Evolutionary conservation across 2,113 vertebrate species (phyloP).

Genomic region (Macrotus californicus): DNA sequence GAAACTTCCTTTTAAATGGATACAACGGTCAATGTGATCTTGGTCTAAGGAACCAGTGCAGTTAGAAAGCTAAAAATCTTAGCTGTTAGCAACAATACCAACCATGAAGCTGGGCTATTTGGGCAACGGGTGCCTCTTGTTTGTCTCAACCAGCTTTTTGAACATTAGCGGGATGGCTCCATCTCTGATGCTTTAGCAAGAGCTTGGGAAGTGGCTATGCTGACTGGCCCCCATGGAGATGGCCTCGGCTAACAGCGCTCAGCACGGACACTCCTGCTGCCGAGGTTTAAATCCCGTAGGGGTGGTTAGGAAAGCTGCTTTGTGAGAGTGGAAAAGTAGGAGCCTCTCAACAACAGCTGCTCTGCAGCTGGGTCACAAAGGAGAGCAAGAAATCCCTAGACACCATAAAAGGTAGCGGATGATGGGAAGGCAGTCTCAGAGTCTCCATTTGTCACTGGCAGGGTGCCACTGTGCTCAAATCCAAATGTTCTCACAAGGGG

Average conservation of each 20-base stretch:
- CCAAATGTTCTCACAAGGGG: conserved; percentile 50
- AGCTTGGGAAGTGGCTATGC: neutral
- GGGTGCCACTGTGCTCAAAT: conserved; percentile 48
- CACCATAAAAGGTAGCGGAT: conserved; percentile 69
- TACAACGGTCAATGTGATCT: neutral
- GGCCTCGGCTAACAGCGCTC: neutral
- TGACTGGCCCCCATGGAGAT: neutral
- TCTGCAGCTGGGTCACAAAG: conserved; percentile 64
- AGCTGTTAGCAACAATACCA: neutral
- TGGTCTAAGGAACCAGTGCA: neutral
- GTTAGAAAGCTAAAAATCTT: neutral
- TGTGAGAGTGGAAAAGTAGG: conserved; percentile 32
- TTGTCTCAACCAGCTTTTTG: neutral
- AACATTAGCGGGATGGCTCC: neutral
- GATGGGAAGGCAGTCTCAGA: conserved; percentile 43
- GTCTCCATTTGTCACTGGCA: conserved; percentile 69
- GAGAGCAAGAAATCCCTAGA: conserved; percentile 45
- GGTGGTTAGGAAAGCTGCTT: neutral
- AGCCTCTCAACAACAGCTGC: conserved; percentile 65
- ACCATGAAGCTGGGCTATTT: neutral
- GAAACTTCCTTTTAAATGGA: neutral
- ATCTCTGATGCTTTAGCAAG: neutral
- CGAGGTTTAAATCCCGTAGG: neutral
- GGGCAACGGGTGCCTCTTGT: neutral
- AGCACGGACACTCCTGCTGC: neutral